These are phyloP conservation scores for Vombatus ursinus DNA, from an alignment of 2,113 vertebrate genomes.

Conservation along the genomic window DNA sequence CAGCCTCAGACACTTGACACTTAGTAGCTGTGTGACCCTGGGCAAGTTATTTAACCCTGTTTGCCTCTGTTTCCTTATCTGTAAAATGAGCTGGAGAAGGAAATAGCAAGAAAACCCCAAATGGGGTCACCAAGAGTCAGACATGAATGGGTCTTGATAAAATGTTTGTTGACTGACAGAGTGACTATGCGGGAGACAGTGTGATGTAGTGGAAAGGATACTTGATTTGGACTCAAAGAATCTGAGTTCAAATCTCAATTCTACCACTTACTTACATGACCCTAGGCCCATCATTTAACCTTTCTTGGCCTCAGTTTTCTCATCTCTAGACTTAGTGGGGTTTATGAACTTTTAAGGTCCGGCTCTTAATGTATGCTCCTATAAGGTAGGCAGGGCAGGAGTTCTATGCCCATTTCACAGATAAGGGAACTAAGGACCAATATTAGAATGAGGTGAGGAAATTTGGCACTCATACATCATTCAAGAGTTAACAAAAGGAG, in stretches of 20 bases:
- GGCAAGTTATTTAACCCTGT: background rate
- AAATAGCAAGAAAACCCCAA: background rate
- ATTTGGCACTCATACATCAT: background rate
- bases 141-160: background rate
- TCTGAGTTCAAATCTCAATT: background rate
- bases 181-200: background rate
- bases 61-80: too few relatives aligned
- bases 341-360: background rate
- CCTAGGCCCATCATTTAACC: background rate
- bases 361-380: background rate
- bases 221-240: background rate
- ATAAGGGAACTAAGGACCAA: background rate
- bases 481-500: background rate
- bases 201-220: background rate
- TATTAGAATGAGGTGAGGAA: background rate
- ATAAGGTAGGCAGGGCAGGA: background rate
- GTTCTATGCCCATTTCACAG: background rate
- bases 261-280: background rate
- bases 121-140: background rate
- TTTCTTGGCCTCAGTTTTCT: background rate
- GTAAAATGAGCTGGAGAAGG: too few relatives aligned
- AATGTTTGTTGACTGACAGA: background rate
- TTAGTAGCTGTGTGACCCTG: background rate
- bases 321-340: background rate
- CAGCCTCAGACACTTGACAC: too few relatives aligned